Evolutionary conservation across 1,140 invertebrate species (phyloP), one percentile per base, ranked within the genome.

Genomic region (Theocolax elegans): DNA sequence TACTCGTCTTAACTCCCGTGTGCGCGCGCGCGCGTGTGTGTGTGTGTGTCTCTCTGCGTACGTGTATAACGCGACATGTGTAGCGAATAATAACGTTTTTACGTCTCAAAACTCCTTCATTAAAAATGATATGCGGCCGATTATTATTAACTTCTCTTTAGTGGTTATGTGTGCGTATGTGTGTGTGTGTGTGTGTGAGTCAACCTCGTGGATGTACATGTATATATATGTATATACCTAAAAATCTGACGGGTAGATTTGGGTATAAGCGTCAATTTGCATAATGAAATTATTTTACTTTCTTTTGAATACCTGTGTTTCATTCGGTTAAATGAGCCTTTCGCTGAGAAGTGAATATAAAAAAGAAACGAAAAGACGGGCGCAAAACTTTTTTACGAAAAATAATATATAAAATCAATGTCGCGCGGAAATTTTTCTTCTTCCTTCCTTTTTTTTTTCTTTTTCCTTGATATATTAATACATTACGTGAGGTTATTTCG

Each of bases 251-350:
- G n/a, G n/a, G n/a, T n/a, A n/a, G n/a, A n/a, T n/a, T n/a, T n/a
- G n/a, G n/a, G n/a, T n/a, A 19, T 31, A 3, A 15, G 29, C n/a
- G 70, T 65, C 62, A 66, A 79, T 80, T 80, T 78, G 69, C 76
- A 78, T 80, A 79, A 78, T 76, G 72, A 77, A 76, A 80, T 78
- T 77, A 75, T 80, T 77, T 79, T 70, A 66, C 73, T 77, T 75
- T 73, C 48, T 65, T 54, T 58, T 58, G 46, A 4, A 6, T 35
- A 6, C 10, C 31, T 35, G 4, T 35, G 4, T 35, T 35, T 35
- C 10, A 6, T 35, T 35, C 10, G 10, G 4, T 35, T 10, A 35
- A 23, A 54, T 7, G 7, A 8, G 49, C 60, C 53, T 65, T 74
- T 71, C 38, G 42, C 42, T 59, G 48, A 67, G 48, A 64, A 79